Evolutionary conservation across 2,888 invertebrate genomes (phyloP).

Genomic region (Ariolimax columbianus): DNA sequence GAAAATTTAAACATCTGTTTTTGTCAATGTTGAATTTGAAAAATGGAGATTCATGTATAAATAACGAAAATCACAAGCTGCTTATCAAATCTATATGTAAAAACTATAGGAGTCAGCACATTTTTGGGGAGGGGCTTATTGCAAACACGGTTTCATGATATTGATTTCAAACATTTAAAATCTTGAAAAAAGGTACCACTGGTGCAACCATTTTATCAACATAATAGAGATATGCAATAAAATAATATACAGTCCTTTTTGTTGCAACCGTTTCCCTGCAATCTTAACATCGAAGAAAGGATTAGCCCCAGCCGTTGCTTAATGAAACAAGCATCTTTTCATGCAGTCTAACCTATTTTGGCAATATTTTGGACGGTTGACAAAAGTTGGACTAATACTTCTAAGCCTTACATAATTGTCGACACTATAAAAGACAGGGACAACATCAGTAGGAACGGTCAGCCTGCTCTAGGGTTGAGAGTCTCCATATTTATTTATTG

Average conservation of each 20-base stretch:
- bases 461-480: slow-evolving; percentile 12
- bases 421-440: not conserved
- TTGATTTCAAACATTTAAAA: not conserved
- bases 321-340: not conserved
- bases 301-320: slow-evolving; percentile 11
- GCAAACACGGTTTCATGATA: slow-evolving; percentile 2
- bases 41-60: not conserved
- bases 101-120: slow-evolving; percentile 10
- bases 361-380: slow-evolving; percentile 6
- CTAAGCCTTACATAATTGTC: not conserved
- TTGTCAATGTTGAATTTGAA: not conserved
- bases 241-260: not conserved
- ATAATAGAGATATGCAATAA: not conserved
- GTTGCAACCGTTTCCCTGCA: not conserved
- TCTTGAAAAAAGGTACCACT: not conserved
- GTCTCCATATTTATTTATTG: not conserved
- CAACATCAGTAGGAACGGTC: not conserved
- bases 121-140: not conserved
- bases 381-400: not conserved
- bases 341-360: not conserved
- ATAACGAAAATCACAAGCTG: not conserved
- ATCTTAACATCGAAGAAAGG: not conserved
- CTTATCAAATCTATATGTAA: slow-evolving; percentile 5
- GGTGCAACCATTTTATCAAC: not conserved
- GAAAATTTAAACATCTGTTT: slow-evolving; percentile 13